Percentiles rank a stretch among this genome's conserved stretches.
phyloP scores from a whole-genome alignment of 1,140 invertebrate genomes.

The Eufriesea mexicana region DNA sequence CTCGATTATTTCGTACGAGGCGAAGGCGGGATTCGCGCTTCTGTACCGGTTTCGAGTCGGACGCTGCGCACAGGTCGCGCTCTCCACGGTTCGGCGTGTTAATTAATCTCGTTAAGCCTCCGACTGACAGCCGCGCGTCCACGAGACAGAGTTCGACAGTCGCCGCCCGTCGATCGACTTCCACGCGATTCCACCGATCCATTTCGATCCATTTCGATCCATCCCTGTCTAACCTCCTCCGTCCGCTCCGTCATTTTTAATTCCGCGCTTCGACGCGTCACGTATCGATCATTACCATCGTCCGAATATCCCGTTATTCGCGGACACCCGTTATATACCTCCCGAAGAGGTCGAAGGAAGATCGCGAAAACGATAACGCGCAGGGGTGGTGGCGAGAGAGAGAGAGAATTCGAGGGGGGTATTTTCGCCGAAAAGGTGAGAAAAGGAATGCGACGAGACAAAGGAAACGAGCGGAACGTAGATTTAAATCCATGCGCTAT shows the following conservation, averaged over 20 bases:
- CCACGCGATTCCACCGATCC: background rate
- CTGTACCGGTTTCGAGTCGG: slow-evolving; percentile 44
- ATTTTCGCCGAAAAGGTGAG: slow-evolving; percentile 32
- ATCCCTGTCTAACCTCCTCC: too few species aligned
- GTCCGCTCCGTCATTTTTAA: background rate
- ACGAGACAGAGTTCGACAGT: slow-evolving; percentile 22
- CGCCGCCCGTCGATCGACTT: slow-evolving; percentile 29
- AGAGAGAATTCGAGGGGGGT: slow-evolving; percentile 5
- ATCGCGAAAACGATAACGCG: background rate
- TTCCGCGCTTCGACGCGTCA: too few species aligned
- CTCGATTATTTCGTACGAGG: slow-evolving; percentile 47
- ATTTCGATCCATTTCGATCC: background rate
- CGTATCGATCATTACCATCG: background rate
- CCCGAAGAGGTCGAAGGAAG: too few species aligned
- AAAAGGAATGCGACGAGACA: slow-evolving; percentile 25
- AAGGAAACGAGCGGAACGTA: slow-evolving; percentile 33
- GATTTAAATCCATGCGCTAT: too few species aligned
- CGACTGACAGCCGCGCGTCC: slow-evolving; percentile 25
- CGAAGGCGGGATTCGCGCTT: slow-evolving; percentile 36
- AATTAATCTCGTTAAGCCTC: slow-evolving; percentile 50
- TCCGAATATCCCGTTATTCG: background rate
- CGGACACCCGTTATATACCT: too few species aligned
- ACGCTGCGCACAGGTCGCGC: slow-evolving; percentile 30
- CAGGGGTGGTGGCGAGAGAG: background rate
- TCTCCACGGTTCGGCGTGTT: slow-evolving; percentile 37